Base-by-base conservation (phyloP, 2,888 invertebrate genomes). In the Pseudanteris insignis region DNA sequence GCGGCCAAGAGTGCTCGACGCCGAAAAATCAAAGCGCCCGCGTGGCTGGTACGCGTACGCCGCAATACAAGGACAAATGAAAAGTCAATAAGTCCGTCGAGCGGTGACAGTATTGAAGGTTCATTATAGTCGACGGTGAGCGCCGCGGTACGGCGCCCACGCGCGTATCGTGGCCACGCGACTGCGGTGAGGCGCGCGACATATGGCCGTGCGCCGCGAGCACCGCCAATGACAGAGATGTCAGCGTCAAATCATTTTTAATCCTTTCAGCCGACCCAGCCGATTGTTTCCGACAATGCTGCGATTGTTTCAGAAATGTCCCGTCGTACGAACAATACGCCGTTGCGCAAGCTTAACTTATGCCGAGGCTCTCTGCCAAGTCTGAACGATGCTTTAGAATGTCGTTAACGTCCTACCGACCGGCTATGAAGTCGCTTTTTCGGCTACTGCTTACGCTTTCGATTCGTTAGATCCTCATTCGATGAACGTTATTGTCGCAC, bases 101-200 rank as follows among this genome's bases (percentile, higher is more conserved):
- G 44, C 18, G 70, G 68, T 71, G 77, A 76, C 76, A 74, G 74
- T 73, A 78, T 78, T 78, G 76, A 75, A 67, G 72, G 72, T 76
- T 75, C 70, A 78, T 78, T 78, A 77, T 73, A 67, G 66, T 73
- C 68, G 68, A 76, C 76, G 47, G 70, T 69, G 71, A 74, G 75
- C 75, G 73, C 72, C 68, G 64, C 70, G 66, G 68, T n/a, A n/a
- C n/a, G 66, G 72, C n/a, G n/a, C n/a, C n/a, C n/a, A n/a, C n/a
- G n/a, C n/a, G n/a, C n/a, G n/a, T 73, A 71, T 70, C 76, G 66
- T 64, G 73, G 77, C 73, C 78, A 78, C 78, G 78, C 78, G 77
- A 76, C 78, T 73, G 55, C 65, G 37, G 53, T n/a, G n/a, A n/a
- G n/a, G n/a, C n/a, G n/a, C 74, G 36, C 59, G 60, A 60, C 63